Evolutionary conservation across 2,888 invertebrate genomes (phyloP).

Genomic region (Chalcosyrphus nemorum): DNA sequence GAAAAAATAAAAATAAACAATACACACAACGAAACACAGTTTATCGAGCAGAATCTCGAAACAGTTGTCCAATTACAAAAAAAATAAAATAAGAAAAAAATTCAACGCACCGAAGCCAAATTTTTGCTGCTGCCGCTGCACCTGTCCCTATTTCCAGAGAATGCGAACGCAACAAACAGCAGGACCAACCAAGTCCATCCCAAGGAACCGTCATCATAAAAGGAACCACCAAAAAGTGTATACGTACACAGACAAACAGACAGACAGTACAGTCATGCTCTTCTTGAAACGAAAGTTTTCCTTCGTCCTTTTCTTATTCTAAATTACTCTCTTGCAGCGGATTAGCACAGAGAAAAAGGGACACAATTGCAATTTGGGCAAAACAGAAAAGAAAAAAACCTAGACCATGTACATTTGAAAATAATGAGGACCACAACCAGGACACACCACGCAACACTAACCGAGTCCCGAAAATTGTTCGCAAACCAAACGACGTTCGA

Average conservation of each 20-base stretch:
- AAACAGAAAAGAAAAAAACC: not conserved
- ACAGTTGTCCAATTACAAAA: constrained; percentile 72
- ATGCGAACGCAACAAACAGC: constrained; percentile 27
- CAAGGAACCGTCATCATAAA: constrained; percentile 18
- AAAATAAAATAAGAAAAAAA: constrained; percentile 33
- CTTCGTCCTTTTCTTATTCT: constrained; percentile 15
- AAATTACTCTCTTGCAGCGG: constrained; percentile 7
- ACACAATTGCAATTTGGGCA: not conserved
- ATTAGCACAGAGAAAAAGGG: constrained; percentile 25
- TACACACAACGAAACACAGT: constrained; percentile 55
- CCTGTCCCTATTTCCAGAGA: constrained; percentile 59
- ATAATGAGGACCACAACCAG: constrained; percentile 53
- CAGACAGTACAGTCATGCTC: constrained; percentile 50
- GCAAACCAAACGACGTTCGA: constrained; percentile 25
- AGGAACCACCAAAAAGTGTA: constrained; percentile 43
- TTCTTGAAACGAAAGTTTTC: constrained; percentile 16
- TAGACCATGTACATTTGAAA: constrained; percentile 40
- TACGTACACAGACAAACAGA: too few species aligned
- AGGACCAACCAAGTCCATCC: constrained; percentile 47
- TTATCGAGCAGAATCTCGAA: constrained; percentile 68
- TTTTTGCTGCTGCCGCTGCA: constrained; percentile 52
- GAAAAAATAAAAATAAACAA: constrained; percentile 24
- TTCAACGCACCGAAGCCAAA: constrained; percentile 52
- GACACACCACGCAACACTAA: constrained; percentile 5
- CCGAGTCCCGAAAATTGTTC: constrained; percentile 31